Evolutionary conservation across 1,140 invertebrate species (phyloP).

Genomic region (Aleiodes sp.): DNA sequence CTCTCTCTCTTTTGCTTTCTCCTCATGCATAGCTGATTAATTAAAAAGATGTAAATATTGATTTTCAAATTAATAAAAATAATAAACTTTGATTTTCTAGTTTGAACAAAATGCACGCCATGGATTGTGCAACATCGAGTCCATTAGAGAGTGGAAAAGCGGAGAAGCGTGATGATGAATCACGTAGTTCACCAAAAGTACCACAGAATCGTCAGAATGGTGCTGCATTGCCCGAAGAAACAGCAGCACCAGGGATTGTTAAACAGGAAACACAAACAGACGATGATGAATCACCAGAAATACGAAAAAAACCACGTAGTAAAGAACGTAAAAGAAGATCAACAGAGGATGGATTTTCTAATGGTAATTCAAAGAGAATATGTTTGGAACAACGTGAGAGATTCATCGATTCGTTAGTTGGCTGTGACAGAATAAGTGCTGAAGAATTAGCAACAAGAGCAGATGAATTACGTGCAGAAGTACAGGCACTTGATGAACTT

Average conservation of each 20-base stretch:
- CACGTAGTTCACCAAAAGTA: slow-evolving; percentile 53
- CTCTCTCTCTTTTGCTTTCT: too few species aligned
- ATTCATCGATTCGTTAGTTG: slow-evolving; percentile 55
- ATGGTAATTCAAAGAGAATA: slow-evolving; percentile 53
- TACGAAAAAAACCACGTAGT: slow-evolving; percentile 36
- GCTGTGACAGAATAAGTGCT: slow-evolving; percentile 51
- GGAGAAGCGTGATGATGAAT: slow-evolving; percentile 50
- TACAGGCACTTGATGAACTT: slow-evolving; percentile 72
- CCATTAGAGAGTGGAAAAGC: slow-evolving; percentile 46
- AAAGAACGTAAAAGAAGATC: slow-evolving; percentile 50
- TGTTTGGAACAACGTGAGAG: slow-evolving; percentile 57
- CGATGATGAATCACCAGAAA: slow-evolving; percentile 10
- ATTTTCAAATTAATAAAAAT: slow-evolving; percentile 4
- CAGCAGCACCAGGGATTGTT: slow-evolving; percentile 45
- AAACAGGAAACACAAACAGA: slow-evolving; percentile 50
- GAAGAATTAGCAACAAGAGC: slow-evolving; percentile 56
- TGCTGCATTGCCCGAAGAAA: slow-evolving; percentile 58
- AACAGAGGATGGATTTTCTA: slow-evolving; percentile 44
- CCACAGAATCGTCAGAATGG: slow-evolving; percentile 62
- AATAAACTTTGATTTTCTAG: slow-evolving; percentile 43
- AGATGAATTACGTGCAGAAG: slow-evolving; percentile 55
- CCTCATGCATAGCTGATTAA: too few species aligned
- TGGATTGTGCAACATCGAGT: slow-evolving; percentile 49
- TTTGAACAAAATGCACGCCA: slow-evolving; percentile 63
- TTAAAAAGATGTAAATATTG: background rate